Evolutionary conservation across 1,140 invertebrate species (phyloP).

Genomic region (Popillia japonica): DNA sequence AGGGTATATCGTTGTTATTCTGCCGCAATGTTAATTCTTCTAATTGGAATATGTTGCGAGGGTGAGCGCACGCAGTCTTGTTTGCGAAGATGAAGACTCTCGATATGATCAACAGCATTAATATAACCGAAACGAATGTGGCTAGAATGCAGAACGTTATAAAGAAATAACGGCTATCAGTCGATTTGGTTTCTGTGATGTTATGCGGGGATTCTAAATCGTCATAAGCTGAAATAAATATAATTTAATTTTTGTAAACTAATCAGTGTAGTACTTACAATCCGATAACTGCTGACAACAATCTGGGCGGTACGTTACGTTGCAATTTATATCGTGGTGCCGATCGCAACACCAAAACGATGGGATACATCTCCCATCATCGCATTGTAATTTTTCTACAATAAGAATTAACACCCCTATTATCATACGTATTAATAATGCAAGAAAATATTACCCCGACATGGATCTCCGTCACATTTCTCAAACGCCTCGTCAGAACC

Average conservation of each 20-base stretch:
- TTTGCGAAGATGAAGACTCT: constrained; percentile 55
- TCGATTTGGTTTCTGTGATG: constrained; percentile 47
- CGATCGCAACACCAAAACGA: constrained; percentile 64
- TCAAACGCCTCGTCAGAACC: constrained; percentile 63
- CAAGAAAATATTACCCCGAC: constrained; percentile 58
- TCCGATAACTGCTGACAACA: constrained; percentile 55
- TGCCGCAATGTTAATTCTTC: not conserved
- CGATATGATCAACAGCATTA: constrained; percentile 56
- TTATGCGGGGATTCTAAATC: constrained; percentile 51
- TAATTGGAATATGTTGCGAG: constrained; percentile 43
- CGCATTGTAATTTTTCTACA: constrained; percentile 57
- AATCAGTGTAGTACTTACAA: no score
- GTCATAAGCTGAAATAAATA: constrained; percentile 53
- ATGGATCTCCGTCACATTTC: constrained; percentile 64
- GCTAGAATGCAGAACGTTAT: constrained; percentile 56
- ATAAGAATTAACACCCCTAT: no score
- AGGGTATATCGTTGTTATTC: constrained; percentile 17
- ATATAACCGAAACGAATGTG: constrained; percentile 54
- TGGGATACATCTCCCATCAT: constrained; percentile 65
- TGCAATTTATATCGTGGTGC: constrained; percentile 61
- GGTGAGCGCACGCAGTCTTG: constrained; percentile 47
- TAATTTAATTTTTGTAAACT: no score
- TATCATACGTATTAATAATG: no score
- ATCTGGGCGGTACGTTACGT: constrained; percentile 56
- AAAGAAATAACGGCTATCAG: constrained; percentile 54